Conservation (phyloP, 2,888 invertebrate genomes). For the Hydriomena furcata region DNA sequence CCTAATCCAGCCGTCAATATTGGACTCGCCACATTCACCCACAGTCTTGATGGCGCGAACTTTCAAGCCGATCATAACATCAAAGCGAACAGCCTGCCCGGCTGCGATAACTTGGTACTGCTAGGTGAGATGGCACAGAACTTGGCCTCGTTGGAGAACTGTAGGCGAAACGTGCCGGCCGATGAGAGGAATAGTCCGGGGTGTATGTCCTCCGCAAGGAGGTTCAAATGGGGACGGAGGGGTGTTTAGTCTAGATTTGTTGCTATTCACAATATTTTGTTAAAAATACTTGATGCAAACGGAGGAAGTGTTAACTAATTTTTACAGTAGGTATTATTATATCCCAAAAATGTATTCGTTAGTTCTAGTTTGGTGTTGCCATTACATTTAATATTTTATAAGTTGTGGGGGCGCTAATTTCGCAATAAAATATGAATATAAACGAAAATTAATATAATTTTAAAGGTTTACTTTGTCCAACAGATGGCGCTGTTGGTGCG, state of each 20-base stretch:
- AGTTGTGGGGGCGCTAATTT: neutral
- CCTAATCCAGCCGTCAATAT: neutral
- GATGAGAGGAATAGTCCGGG: neutral
- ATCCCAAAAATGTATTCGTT: neutral
- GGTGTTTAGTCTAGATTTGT: conserved; percentile 19
- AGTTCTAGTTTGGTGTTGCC: conserved; percentile 12
- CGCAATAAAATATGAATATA: neutral
- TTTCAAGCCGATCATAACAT: conserved; percentile 1
- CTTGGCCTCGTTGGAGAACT: conserved; percentile 26
- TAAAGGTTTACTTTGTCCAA: conserved; percentile 46
- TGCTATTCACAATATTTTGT: conserved; percentile 13
- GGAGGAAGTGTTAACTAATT: conserved; percentile 18
- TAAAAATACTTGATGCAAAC: neutral
- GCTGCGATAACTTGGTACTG: conserved; percentile 16
- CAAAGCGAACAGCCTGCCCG: conserved; percentile 3
- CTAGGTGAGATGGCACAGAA: conserved; percentile 28
- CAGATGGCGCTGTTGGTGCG: conserved; percentile 56
- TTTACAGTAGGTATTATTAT: conserved; percentile 12
- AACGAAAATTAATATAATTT: conserved; percentile 29
- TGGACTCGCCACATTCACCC: neutral
- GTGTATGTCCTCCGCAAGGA: conserved; percentile 2
- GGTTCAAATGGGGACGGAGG: conserved; percentile 27
- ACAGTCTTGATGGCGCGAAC: conserved; percentile 17
- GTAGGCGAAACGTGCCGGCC: neutral
- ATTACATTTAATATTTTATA: neutral